These are phyloP conservation scores for Orientallactaga bullata DNA, from an alignment of 2,113 vertebrate species.

Conservation along the genomic window DNA sequence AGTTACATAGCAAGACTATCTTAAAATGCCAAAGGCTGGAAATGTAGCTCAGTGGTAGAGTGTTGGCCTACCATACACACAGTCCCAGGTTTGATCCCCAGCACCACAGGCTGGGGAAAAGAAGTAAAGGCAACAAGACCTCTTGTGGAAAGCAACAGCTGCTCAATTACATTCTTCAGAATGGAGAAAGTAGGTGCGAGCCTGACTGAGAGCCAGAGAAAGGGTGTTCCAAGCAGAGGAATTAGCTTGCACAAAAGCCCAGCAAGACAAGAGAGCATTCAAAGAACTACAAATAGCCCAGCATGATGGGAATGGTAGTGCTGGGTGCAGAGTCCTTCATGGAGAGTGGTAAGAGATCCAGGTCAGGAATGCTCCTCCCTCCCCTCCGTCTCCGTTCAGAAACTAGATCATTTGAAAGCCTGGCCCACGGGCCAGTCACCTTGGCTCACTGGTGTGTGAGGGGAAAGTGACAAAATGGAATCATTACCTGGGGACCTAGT, in stretches of 20 bases:
- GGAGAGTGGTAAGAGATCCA: neutral
- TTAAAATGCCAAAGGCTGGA: neutral
- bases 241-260: slow-evolving; percentile 31
- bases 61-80: neutral
- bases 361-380: neutral
- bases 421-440: neutral
- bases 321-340: neutral
- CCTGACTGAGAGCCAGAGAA: slow-evolving; percentile 22
- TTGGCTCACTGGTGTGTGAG: neutral
- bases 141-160: slow-evolving; percentile 28
- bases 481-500: neutral
- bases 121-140: slow-evolving; percentile 9
- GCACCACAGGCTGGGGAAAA: neutral
- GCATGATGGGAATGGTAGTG: neutral
- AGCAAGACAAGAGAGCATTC: neutral
- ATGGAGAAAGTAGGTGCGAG: neutral
- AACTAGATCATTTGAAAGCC: neutral
- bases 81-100: neutral
- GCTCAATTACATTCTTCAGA: neutral
- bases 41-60: neutral
- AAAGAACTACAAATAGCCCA: neutral
- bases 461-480: neutral
- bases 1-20: neutral
- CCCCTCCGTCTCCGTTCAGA: neutral
- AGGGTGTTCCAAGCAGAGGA: neutral